These are phyloP conservation scores for Carapus acus DNA, from an alignment of 2,797 vertebrate species.

Conservation along the genomic window DNA sequence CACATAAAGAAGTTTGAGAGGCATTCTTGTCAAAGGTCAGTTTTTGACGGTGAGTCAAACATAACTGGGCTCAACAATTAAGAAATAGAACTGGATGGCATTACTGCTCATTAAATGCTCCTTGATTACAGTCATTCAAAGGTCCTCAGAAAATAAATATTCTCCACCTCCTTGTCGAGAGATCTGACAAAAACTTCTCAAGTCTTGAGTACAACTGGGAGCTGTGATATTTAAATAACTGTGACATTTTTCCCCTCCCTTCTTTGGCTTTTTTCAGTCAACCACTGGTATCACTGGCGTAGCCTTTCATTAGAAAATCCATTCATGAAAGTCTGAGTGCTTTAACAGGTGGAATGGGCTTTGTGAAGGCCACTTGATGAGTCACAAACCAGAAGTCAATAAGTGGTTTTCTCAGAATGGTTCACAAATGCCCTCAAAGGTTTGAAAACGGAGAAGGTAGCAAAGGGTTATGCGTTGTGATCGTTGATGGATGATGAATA, in stretches of 20 bases:
- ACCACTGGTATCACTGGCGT: constrained; percentile 4
- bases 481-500: too few species aligned
- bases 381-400: background rate
- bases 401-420: background rate
- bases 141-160: too few species aligned
- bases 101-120: too few species aligned
- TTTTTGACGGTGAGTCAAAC: too few species aligned
- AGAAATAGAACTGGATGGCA: too few species aligned
- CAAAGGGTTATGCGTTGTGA: too few species aligned
- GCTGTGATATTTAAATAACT: constrained; percentile 11
- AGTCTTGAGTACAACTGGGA: constrained; percentile 4
- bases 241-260: background rate
- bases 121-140: too few species aligned
- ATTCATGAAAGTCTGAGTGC: background rate
- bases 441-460: too few species aligned
- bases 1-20: too few species aligned
- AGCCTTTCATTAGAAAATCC: background rate
- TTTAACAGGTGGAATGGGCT: background rate
- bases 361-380: background rate
- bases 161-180: too few species aligned
- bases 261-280: constrained; percentile 10
- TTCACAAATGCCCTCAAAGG: constrained; percentile 21
- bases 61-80: too few species aligned
- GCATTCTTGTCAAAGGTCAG: too few species aligned
- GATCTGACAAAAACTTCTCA: background rate